Evolutionary conservation across 2,888 invertebrate species (phyloP), one percentile per base, ranked within the genome.

Genomic region (Aphidius colemani): DNA sequence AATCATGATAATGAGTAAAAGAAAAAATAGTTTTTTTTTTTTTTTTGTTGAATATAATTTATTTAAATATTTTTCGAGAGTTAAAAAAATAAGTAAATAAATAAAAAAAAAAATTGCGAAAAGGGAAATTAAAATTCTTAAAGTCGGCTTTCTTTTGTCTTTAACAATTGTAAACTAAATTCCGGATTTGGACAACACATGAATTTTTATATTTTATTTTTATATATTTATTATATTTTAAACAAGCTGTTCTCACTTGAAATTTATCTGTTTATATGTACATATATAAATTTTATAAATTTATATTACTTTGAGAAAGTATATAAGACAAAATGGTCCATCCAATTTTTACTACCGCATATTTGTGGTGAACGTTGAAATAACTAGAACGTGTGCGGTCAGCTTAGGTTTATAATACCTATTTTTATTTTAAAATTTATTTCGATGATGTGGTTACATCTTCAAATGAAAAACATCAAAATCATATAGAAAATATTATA

Each of bases 251-350:
- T 30, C 30, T 30, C 44, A 43, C 69, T 73, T 70, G 74, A 74
- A 74, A 74, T 74, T 74, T 69, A 74, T 66, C 71, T 72, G 69
- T 45, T 45, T 43, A 68, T 68, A 30, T 30, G 30, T 30, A 30
- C 30, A 30, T 30, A 5, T 30, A 30, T 30, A 30, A 30, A 30
- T 30, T 30, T 30, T 30, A 30, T 30, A 30, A 30, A 30, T 30
- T 30, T 30, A n/a, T n/a, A n/a, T n/a, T n/a, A 30, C 30, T 30
- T 30, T 30, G 30, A 30, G 30, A 30, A 30, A 30, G 30, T 30
- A 30, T 30, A 30, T 13, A 13, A 13, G 13, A 13, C 13, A 13
- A 13, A 13, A 13, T 53, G 70, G 66, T 62, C 66, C 69, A 70
- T 71, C 69, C 61, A 60, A 71, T 70, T 74, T 73, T 58, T 66